Conservation (phyloP, 2,888 invertebrate species). For the Drosophila aldrichi region DNA sequence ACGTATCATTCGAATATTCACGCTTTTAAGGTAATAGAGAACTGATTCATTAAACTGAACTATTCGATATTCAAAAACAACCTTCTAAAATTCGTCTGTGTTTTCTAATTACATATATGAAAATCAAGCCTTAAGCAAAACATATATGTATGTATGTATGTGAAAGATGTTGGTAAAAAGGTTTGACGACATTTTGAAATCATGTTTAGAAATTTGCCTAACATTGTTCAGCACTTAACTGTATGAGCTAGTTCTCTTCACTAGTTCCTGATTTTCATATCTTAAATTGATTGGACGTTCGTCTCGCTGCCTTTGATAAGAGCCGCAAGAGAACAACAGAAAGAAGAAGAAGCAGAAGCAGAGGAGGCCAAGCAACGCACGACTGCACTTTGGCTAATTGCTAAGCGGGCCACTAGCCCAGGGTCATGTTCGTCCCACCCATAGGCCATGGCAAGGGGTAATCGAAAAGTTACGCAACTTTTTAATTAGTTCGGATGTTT, state of each 20-base stretch:
- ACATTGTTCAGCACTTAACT: slow-evolving; percentile 62
- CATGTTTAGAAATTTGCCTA: not conserved
- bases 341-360: not conserved
- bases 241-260: slow-evolving; percentile 5
- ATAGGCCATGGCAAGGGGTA: not conserved
- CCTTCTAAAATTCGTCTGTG: not conserved
- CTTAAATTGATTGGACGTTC: slow-evolving; percentile 36
- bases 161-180: slow-evolving; percentile 10
- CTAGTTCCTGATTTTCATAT: slow-evolving; percentile 26
- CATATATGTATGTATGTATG: not conserved
- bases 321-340: not conserved
- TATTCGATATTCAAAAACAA: not conserved
- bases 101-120: slow-evolving; percentile 26
- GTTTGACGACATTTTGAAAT: slow-evolving; percentile 8
- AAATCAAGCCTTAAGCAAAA: no score
- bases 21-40: no score
- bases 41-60: no score
- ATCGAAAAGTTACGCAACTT: slow-evolving; percentile 58
- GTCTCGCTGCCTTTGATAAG: slow-evolving; percentile 36
- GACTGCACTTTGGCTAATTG: slow-evolving; percentile 66
- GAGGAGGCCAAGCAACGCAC: slow-evolving; percentile 22
- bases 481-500: slow-evolving; percentile 69
- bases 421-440: not conserved
- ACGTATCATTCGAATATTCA: no score
- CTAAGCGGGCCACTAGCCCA: slow-evolving; percentile 35